These are phyloP conservation scores for Listronotus bonariensis DNA, from an alignment of 1,140 invertebrate species.

Conservation along the genomic window DNA sequence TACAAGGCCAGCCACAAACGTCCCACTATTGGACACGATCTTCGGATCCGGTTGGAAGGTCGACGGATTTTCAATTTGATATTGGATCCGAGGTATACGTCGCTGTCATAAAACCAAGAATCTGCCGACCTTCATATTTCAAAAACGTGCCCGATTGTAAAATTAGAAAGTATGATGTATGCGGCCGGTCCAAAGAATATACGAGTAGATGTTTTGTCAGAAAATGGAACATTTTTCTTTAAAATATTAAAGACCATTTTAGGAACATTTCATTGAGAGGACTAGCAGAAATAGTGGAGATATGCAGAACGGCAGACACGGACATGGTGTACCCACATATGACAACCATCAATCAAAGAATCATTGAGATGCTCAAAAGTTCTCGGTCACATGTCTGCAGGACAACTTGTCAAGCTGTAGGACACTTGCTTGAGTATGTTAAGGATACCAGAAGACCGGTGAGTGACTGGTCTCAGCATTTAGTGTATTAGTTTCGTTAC, in stretches of 20 bases:
- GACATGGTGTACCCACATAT: slow-evolving; percentile 49
- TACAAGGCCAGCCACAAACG: too few relatives aligned
- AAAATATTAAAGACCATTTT: slow-evolving; percentile 26
- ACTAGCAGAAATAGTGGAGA: slow-evolving; percentile 50
- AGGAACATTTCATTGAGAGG: slow-evolving; percentile 47
- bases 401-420: slow-evolving; percentile 54
- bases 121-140: too few relatives aligned
- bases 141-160: too few relatives aligned
- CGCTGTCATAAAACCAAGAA: too few relatives aligned
- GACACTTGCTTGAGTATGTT: slow-evolving; percentile 53
- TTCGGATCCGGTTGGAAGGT: too few relatives aligned
- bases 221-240: slow-evolving; percentile 5
- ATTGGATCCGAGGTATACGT: too few relatives aligned
- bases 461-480: slow-evolving; percentile 11
- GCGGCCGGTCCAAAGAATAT: too few relatives aligned
- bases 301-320: slow-evolving; percentile 37
- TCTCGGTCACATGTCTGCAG: slow-evolving; percentile 52
- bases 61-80: too few relatives aligned
- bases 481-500: too few relatives aligned
- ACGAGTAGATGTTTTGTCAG: too few relatives aligned
- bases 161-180: too few relatives aligned
- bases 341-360: slow-evolving; percentile 51
- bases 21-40: too few relatives aligned
- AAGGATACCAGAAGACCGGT: slow-evolving; percentile 54
- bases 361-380: slow-evolving; percentile 51